Evolutionary conservation across 2,113 vertebrate genomes (phyloP), one percentile per base, ranked within the genome.

Genomic region (Zosterops hypoxanthus): DNA sequence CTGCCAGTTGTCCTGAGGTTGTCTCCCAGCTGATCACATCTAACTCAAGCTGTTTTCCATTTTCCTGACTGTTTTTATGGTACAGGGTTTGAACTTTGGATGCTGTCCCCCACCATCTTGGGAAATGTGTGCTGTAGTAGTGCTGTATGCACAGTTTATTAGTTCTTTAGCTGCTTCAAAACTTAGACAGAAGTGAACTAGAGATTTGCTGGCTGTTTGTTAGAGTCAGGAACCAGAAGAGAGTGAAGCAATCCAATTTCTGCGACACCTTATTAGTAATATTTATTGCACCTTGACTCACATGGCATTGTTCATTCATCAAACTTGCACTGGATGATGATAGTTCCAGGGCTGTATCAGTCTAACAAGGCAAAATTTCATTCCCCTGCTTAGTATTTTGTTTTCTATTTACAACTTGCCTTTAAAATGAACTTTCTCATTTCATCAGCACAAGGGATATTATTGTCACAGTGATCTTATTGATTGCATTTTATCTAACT

Each of bases 271-370:
- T 82, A 93, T 95, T 88, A 90, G 66, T 65, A 93, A 53, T 94
- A 90, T 91, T 95, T 94, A 82, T 88, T 85, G 70, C 75, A 46
- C 50, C 70, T 90, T 92, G 79, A 71, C 90, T 91, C 13, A 4
- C 16, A 6, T 22, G 63, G 75, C 36, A 5, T 56, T 71, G 79
- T 86, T 92, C 56, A 61, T 95, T 95, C 63, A 46, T 88, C 75
- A 88, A 21, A 39, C 63, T 85, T 49, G 31, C 14, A 7, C 21
- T 57, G 18, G 36, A 10, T 65, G 88, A 61, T 93, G 79, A 88
- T 65, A 65, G n/a, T 73, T 85, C n/a, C 53, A 55, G 70, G 70
- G 17, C 61, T 93, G 6, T 76, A 76, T 69, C 61, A 61, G 36
- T 76, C n/a, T 57, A 82, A 76, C 14, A 50, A 72, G 63, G 55